These are phyloP conservation scores for Anoncus sp. DNA, from an alignment of 2,888 invertebrate genomes.

Conservation along the genomic window DNA sequence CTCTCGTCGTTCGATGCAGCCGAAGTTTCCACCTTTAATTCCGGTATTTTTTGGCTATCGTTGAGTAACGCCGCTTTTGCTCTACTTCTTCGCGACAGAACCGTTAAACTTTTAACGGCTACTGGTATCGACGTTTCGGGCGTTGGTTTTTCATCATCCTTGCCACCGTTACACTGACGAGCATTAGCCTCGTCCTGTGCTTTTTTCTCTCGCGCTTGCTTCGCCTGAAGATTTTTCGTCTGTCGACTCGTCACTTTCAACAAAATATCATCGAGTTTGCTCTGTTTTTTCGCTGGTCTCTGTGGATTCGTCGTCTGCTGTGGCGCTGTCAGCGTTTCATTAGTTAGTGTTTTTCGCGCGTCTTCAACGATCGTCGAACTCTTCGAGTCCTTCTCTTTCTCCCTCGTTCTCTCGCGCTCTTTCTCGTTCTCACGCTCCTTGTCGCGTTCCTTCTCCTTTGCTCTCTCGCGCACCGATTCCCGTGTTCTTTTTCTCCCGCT, in stretches of 20 bases:
- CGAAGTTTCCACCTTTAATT: conserved; percentile 67
- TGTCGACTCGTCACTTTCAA: conserved; percentile 80
- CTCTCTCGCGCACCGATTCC: conserved; percentile 75
- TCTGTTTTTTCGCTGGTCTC: conserved; percentile 77
- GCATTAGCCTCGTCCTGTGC: conserved; percentile 66
- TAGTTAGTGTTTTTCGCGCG: conserved; percentile 65
- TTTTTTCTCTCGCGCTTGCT: conserved; percentile 78
- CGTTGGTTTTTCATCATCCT: conserved; percentile 72
- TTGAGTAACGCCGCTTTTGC: conserved; percentile 48
- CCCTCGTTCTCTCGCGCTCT: conserved; percentile 68
- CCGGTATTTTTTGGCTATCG: conserved; percentile 70
- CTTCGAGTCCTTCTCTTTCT: conserved; percentile 74
- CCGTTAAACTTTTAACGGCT: conserved; percentile 51
- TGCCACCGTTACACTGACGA: conserved; percentile 72
- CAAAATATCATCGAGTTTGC: conserved; percentile 80
- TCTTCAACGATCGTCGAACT: conserved; percentile 64
- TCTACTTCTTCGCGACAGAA: conserved; percentile 53
- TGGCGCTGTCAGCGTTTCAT: conserved; percentile 45
- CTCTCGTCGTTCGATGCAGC: conserved; percentile 60
- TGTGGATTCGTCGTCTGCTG: conserved; percentile 56
- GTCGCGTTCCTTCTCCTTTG: conserved; percentile 65
- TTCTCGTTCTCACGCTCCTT: conserved; percentile 64
- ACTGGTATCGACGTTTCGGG: conserved; percentile 61
- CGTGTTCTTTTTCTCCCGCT: conserved; percentile 73
- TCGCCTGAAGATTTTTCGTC: conserved; percentile 76